These are phyloP conservation scores for Dipus sagitta DNA, from an alignment of 2,797 vertebrate species.

Conservation along the genomic window DNA sequence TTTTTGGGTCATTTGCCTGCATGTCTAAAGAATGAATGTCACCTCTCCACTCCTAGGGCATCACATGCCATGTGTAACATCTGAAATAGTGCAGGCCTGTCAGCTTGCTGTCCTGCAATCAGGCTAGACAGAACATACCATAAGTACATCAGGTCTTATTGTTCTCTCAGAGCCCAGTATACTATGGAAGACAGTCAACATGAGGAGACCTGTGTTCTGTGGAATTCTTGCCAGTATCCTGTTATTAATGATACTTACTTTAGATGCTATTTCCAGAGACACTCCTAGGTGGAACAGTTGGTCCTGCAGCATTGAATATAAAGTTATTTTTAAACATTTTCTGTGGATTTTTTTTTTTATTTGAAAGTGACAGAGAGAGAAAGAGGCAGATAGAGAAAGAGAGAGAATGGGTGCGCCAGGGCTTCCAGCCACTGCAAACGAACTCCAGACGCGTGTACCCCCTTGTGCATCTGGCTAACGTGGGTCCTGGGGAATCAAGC, in stretches of 20 bases:
- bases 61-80: background rate
- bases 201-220: slow-evolving; percentile 67
- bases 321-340: slow-evolving; percentile 60
- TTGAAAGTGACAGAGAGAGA: too few relatives aligned
- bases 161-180: background rate
- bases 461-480: too few relatives aligned
- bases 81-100: background rate
- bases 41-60: background rate
- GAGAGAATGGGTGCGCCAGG: too few relatives aligned
- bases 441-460: too few relatives aligned
- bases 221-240: slow-evolving; percentile 38
- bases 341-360: background rate
- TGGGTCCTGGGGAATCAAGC: too few relatives aligned
- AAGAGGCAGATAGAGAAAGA: too few relatives aligned
- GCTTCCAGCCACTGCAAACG: too few relatives aligned
- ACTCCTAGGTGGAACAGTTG: background rate
- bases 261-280: slow-evolving; percentile 27
- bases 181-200: slow-evolving; percentile 43
- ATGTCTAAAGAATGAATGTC: background rate
- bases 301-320: too few relatives aligned
- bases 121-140: slow-evolving; percentile 6
- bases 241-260: slow-evolving; percentile 57
- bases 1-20: background rate
- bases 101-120: slow-evolving; percentile 21
- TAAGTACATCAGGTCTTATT: background rate